Evolutionary conservation across 1,140 invertebrate species (phyloP).

Genomic region (Diabrotica virgifera): DNA sequence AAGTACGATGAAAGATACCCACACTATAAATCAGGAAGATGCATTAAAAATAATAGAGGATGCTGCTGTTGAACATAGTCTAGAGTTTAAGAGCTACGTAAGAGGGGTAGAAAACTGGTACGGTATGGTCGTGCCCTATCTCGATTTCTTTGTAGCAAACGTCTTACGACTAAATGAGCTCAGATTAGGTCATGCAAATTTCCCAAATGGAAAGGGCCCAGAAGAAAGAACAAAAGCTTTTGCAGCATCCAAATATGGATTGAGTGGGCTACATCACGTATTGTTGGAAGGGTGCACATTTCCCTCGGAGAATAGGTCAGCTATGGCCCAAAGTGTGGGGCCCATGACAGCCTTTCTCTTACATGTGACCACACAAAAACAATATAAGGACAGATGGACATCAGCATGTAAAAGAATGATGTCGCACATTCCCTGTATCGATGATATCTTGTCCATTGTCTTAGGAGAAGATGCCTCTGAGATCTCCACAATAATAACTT

Average conservation of each 20-base stretch:
- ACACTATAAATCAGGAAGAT: background rate
- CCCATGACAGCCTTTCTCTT: constrained; percentile 23
- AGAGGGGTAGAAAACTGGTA: constrained; percentile 13
- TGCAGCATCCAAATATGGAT: constrained; percentile 17
- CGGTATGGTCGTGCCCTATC: constrained; percentile 21
- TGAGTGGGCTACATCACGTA: constrained; percentile 20
- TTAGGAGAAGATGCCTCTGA: no score
- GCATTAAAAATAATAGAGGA: background rate
- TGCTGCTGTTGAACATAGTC: background rate
- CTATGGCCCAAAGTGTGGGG: constrained; percentile 20
- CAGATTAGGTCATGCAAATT: constrained; percentile 18
- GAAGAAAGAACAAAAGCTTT: background rate
- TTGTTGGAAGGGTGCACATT: constrained; percentile 20
- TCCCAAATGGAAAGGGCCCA: constrained; percentile 12
- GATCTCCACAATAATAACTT: constrained; percentile 4
- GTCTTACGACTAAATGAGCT: constrained; percentile 13
- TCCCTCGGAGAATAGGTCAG: constrained; percentile 21
- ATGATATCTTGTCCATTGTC: no score
- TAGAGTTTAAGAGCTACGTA: constrained; percentile 4
- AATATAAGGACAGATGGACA: no score
- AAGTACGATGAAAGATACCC: background rate
- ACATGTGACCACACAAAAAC: no score
- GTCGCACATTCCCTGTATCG: no score
- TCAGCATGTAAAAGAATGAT: no score
- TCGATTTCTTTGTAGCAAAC: constrained; percentile 18